phyloP scores from a whole-genome alignment of 1,140 invertebrate genomes.

The Lineus longissimus region DNA sequence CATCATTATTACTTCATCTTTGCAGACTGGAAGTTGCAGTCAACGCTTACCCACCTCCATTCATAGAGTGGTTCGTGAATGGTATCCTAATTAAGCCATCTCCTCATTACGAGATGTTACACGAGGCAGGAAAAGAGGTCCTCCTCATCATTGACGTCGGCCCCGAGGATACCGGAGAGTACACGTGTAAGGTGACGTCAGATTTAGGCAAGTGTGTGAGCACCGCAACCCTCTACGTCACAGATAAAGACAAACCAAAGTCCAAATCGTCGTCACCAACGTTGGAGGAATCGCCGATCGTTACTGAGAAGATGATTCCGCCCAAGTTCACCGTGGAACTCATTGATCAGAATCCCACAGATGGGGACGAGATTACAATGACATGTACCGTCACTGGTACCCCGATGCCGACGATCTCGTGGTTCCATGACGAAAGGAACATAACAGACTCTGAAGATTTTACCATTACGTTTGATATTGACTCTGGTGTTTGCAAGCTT shows the following conservation, averaged over 20 bases:
- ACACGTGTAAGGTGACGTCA: slow-evolving; percentile 87
- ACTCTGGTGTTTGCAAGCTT: slow-evolving; percentile 45
- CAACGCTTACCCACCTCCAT: slow-evolving; percentile 42
- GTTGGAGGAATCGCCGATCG: slow-evolving; percentile 25
- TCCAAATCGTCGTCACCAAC: too few species aligned
- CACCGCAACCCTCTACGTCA: slow-evolving; percentile 48
- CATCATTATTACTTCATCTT: too few species aligned
- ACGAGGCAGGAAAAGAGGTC: slow-evolving; percentile 42
- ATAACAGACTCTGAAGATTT: slow-evolving; percentile 52
- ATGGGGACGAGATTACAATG: slow-evolving; percentile 44
- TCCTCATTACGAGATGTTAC: slow-evolving; percentile 48
- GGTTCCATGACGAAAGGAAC: slow-evolving; percentile 51
- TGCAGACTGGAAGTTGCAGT: slow-evolving; percentile 48
- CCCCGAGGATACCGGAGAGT: slow-evolving; percentile 89
- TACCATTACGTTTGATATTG: slow-evolving; percentile 47
- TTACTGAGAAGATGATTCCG: slow-evolving; percentile 39
- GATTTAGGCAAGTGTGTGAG: slow-evolving; percentile 73
- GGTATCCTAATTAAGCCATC: slow-evolving; percentile 50
- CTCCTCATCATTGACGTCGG: slow-evolving; percentile 75
- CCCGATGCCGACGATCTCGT: slow-evolving; percentile 47
- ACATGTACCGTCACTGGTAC: slow-evolving; percentile 43
- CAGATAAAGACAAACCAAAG: slow-evolving; percentile 30
- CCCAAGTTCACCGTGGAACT: slow-evolving; percentile 41
- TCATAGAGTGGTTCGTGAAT: slow-evolving; percentile 52
- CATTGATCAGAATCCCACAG: slow-evolving; percentile 32